Base-by-base conservation (phyloP, 2,888 invertebrate species). In the Archips crataeganus region DNA sequence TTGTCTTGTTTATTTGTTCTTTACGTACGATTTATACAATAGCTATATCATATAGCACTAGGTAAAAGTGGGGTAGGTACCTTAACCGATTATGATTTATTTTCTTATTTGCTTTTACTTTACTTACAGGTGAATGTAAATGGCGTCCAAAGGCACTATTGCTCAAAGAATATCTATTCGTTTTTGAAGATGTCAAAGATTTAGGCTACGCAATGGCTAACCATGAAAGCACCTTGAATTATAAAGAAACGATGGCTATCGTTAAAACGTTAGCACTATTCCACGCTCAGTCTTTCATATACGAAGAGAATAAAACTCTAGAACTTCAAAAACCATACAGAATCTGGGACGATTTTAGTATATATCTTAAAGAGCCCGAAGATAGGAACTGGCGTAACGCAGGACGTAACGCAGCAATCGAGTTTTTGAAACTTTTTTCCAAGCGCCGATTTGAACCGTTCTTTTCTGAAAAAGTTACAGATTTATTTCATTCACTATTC, bases 261-360 rank as follows among this genome's bases (percentile, higher is more conserved):
- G 81, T 95, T 5, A 84, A 87, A 78, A 84, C 92, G 0, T 75
- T 95, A 66, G 95, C 95, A 0, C 87, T 80, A 76, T 95, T 95
- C 79, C 95, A 95, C 79, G 92, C 95, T 1, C 88, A 95, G 47
- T 90, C 94, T 0, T 87, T 89, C 23, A 91, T 95, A 70, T 93
- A 87, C 74, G 95, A 95, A 81, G 89, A 91, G 77, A 89, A 68
- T 61, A 93, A 82, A 82, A 89, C 80, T 77, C 89, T 78, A 76
- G 84, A 82, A 82, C 77, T 90, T 2, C 81, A 82, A 1, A 85
- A 88, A 78, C 83, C 84, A 0, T 93, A 92, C 71, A 86, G 87
- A 68, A 87, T 94, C 74, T 90, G 90, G 88, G 91, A 93, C 69
- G 85, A 92, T 9, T 94, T 85, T 70, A 81, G 83, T 23, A 80